Evolutionary conservation across 2,888 invertebrate genomes (phyloP).

Genomic region (Himalopsyche kuldschensis): DNA sequence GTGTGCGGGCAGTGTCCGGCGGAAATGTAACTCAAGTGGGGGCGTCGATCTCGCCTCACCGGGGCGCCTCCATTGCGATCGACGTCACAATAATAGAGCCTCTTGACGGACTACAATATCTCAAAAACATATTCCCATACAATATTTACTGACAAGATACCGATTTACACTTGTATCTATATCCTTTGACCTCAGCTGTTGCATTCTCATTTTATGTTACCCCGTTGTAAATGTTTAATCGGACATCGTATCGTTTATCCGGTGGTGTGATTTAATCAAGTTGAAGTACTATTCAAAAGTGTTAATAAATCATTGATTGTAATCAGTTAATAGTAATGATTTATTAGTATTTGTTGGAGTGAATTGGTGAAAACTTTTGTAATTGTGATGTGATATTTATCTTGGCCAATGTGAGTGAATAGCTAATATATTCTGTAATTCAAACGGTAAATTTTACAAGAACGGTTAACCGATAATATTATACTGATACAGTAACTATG

Average conservation of each 20-base stretch:
- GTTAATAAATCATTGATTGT: neutral
- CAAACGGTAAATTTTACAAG: neutral
- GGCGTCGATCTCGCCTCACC: neutral
- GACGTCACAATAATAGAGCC: neutral
- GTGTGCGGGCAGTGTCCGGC: slow-evolving; percentile 2
- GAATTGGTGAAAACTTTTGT: neutral
- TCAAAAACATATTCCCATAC: neutral
- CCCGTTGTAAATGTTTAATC: neutral
- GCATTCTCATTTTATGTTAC: neutral
- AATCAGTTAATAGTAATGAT: neutral
- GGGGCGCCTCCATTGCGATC: neutral
- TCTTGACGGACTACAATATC: neutral
- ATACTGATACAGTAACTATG: too few species aligned
- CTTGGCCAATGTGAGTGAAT: neutral
- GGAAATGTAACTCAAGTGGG: neutral
- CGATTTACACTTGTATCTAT: neutral
- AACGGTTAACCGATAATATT: too few species aligned
- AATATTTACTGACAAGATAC: neutral
- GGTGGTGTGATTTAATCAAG: neutral
- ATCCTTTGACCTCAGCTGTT: neutral
- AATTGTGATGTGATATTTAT: neutral
- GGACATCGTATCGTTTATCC: neutral
- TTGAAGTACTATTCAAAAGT: neutral
- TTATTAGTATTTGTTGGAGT: neutral
- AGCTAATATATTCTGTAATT: neutral